Evolutionary conservation across 2,888 invertebrate species (phyloP).

Genomic region (Nephrotoma appendiculata): DNA sequence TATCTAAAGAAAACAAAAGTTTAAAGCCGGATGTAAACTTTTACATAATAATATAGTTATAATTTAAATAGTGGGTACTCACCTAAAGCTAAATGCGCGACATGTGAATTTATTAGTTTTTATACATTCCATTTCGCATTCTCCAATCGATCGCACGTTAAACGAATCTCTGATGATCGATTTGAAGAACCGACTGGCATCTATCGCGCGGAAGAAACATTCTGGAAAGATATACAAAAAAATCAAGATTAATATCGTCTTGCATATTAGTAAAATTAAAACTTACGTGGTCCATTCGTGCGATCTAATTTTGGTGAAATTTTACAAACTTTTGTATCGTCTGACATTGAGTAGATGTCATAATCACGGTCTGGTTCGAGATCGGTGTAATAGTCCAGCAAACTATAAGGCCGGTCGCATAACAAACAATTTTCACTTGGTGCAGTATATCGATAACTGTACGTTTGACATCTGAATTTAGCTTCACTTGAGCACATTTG

Average conservation of each 20-base stretch:
- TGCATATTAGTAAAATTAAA: background rate
- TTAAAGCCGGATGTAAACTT: background rate
- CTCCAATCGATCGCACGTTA: slow-evolving; percentile 53
- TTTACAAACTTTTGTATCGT: slow-evolving; percentile 38
- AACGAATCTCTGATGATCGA: slow-evolving; percentile 48
- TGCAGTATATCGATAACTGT: slow-evolving; percentile 39
- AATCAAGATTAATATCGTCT: background rate
- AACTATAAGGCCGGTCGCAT: slow-evolving; percentile 53
- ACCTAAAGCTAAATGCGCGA: slow-evolving; percentile 66
- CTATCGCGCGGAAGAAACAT: slow-evolving; percentile 70
- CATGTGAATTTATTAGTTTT: slow-evolving; percentile 60
- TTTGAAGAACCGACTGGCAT: slow-evolving; percentile 51
- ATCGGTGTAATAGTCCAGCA: slow-evolving; percentile 58
- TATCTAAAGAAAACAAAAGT: background rate
- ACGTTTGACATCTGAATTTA: slow-evolving; percentile 59
- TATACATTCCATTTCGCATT: slow-evolving; percentile 68
- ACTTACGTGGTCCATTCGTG: slow-evolving; percentile 19
- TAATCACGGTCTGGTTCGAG: slow-evolving; percentile 58
- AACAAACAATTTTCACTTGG: slow-evolving; percentile 58
- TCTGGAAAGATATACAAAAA: slow-evolving; percentile 35
- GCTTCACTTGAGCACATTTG: slow-evolving; percentile 54
- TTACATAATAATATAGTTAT: background rate
- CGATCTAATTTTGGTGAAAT: slow-evolving; percentile 28
- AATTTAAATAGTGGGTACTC: slow-evolving; percentile 9
- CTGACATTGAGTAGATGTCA: slow-evolving; percentile 63